Conservation (phyloP, 1,140 invertebrate species). For the Akabosia matsudoensis region DNA sequence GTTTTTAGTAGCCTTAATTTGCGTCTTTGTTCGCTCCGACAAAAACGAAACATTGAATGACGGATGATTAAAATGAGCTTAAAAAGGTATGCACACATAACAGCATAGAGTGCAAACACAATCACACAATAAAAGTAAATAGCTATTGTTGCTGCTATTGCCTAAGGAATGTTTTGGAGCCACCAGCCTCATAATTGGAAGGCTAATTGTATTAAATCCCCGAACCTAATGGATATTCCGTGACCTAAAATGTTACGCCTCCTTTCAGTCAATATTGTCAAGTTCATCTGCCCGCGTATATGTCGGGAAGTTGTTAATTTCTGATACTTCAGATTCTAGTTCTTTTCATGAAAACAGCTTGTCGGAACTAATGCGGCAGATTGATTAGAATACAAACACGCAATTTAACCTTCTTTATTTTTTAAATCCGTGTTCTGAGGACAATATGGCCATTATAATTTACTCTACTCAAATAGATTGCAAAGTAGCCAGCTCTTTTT, state of each 20-base stretch:
- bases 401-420: no score
- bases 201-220: slow-evolving; percentile 36
- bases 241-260: slow-evolving; percentile 25
- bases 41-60: background rate
- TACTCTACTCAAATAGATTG: no score
- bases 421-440: no score
- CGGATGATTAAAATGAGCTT: no score
- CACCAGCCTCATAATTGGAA: slow-evolving; percentile 30
- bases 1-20: background rate
- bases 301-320: background rate
- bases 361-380: background rate
- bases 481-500: no score
- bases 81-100: no score
- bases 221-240: slow-evolving; percentile 34
- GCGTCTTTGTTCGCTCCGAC: background rate
- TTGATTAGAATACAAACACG: no score
- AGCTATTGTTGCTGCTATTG: background rate
- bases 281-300: background rate
- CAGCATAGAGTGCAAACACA: no score
- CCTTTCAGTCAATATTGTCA: slow-evolving; percentile 5
- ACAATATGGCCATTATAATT: no score
- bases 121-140: background rate
- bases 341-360: background rate
- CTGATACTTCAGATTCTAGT: background rate
- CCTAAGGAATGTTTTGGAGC: slow-evolving; percentile 34